A percentile compares a stretch with the other conserved stretches of the same genome.
phyloP scores from a whole-genome alignment of 30 jellyfish, hydroid and myxozoan species.

The Aurelia coerulea region DNA sequence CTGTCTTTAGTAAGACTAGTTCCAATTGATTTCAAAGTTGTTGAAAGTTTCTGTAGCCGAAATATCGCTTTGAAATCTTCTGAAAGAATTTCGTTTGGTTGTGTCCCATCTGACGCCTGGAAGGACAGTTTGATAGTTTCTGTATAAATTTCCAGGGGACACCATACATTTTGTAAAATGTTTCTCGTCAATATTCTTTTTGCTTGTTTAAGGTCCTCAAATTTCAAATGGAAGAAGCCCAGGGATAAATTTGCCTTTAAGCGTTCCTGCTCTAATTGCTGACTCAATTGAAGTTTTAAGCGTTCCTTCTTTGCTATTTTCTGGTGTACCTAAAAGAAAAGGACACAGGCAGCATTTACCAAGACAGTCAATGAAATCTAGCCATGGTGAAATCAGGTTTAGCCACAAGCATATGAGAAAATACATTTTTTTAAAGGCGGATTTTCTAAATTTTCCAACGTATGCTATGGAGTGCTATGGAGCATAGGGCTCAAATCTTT shows the following conservation, averaged over 20 bases:
- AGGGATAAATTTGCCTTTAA: neutral
- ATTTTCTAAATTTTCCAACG: no score
- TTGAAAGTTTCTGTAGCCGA: neutral
- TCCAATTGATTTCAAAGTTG: neutral
- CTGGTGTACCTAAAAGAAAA: conserved; percentile 19
- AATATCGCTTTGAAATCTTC: neutral
- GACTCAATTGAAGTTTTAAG: conserved; percentile 3
- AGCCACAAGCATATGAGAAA: neutral
- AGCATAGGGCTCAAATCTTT: no score
- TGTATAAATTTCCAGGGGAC: conserved; percentile 32
- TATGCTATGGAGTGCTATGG: no score
- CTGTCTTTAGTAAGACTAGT: neutral
- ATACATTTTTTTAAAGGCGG: no score
- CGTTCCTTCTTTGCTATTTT: conserved; percentile 25
- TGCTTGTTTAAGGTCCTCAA: conserved; percentile 55
- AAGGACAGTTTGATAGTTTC: conserved; percentile 15
- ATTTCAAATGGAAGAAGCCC: neutral
- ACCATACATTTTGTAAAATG: conserved; percentile 46
- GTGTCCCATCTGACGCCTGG: neutral
- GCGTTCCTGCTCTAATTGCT: conserved; percentile 2
- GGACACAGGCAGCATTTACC: neutral
- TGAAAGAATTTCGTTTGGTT: neutral
- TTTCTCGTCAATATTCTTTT: conserved; percentile 15
- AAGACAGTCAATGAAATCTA: neutral
- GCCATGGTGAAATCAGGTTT: neutral